A percentile compares a stretch with the other conserved stretches of the same genome.
Conservation (phyloP, 2,888 invertebrate genomes). For the Protophormia terraenovae region DNA sequence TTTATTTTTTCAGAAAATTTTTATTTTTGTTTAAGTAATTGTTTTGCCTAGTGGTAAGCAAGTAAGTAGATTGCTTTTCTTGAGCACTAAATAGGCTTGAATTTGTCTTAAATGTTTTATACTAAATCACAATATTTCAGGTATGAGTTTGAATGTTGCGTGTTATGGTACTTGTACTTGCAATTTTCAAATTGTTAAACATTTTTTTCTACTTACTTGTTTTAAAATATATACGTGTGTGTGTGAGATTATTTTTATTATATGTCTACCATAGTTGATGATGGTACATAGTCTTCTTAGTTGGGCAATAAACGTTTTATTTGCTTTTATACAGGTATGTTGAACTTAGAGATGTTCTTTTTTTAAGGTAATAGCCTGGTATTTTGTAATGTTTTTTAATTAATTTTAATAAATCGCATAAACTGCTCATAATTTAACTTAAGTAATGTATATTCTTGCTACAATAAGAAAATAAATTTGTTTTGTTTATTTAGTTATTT, state of each 20-base stretch:
- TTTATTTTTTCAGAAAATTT: background rate
- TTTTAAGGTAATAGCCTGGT: slow-evolving; percentile 27
- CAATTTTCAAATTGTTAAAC: background rate
- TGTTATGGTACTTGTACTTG: background rate
- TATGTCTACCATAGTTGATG: background rate
- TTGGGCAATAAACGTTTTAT: slow-evolving; percentile 58
- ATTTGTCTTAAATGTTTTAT: background rate
- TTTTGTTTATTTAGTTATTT: background rate
- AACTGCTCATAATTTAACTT: slow-evolving; percentile 56
- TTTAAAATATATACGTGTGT: background rate
- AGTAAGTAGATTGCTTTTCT: background rate
- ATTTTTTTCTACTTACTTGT: background rate
- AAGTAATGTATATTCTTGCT: slow-evolving; percentile 29
- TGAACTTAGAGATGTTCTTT: slow-evolving; percentile 44
- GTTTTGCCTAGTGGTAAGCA: slow-evolving; percentile 2
- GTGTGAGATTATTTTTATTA: slow-evolving; percentile 6
- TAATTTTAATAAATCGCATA: slow-evolving; percentile 67
- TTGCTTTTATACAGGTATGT: slow-evolving; percentile 44
- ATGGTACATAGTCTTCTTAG: background rate
- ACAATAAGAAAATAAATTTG: background rate
- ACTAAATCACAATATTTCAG: background rate
- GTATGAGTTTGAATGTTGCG: background rate
- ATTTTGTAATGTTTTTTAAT: slow-evolving; percentile 66
- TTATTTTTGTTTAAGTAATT: slow-evolving; percentile 21
- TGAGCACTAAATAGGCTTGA: slow-evolving; percentile 12